Evolutionary conservation across 2,888 invertebrate genomes (phyloP).

Genomic region (Nymphalis c-album): DNA sequence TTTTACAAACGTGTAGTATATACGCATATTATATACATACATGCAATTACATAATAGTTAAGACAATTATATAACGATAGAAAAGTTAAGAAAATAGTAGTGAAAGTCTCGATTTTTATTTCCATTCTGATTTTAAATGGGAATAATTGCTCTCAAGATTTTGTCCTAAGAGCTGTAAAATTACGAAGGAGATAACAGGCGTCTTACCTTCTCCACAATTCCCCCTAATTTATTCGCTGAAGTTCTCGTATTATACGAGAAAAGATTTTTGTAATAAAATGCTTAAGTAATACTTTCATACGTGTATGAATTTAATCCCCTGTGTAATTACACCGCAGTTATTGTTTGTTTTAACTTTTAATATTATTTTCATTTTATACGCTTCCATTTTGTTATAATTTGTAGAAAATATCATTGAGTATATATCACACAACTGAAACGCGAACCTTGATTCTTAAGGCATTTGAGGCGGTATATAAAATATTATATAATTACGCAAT

Average conservation of each 20-base stretch:
- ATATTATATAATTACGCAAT: too few relatives aligned
- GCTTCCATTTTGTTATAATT: too few relatives aligned
- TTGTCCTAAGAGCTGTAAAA: conserved; percentile 58
- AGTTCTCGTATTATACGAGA: conserved; percentile 55
- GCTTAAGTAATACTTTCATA: conserved; percentile 2
- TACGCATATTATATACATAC: too few relatives aligned
- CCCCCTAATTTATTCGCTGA: conserved; percentile 68
- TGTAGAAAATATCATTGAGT: too few relatives aligned
- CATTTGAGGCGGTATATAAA: too few relatives aligned
- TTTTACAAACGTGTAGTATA: too few relatives aligned
- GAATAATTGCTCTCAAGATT: conserved; percentile 60
- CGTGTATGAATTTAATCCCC: neutral
- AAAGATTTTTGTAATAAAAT: conserved; percentile 10
- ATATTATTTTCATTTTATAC: too few relatives aligned
- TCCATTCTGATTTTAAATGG: conserved; percentile 46
- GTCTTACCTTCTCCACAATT: conserved; percentile 55
- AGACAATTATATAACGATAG: neutral
- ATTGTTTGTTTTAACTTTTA: too few relatives aligned
- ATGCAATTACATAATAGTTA: too few relatives aligned
- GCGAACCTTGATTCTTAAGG: too few relatives aligned
- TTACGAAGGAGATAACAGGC: conserved; percentile 63
- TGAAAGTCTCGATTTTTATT: conserved; percentile 42
- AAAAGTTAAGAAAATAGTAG: conserved; percentile 15
- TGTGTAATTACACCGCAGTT: neutral
- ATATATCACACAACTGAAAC: too few relatives aligned